phyloP scores from a whole-genome alignment of 2,888 invertebrate genomes.

The Drosophila koepferae region DNA sequence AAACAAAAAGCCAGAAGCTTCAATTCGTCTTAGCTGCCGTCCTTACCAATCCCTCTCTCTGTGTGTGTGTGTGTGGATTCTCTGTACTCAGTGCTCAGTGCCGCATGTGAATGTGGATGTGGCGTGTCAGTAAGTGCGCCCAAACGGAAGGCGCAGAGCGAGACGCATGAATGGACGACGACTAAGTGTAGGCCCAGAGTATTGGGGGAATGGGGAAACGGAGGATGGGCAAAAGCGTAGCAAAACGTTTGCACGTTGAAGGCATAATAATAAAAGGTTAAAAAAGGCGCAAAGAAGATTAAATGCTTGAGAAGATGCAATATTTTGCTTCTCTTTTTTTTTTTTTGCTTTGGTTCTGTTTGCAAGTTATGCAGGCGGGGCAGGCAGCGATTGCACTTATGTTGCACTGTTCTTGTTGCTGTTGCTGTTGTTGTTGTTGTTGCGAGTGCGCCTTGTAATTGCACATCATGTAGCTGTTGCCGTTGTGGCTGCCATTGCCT shows the following conservation, averaged over 20 bases:
- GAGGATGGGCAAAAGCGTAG: constrained; percentile 69
- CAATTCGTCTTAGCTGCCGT: constrained; percentile 52
- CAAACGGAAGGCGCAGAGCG: constrained; percentile 68
- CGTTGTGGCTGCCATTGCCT: constrained; percentile 44
- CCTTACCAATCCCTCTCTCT: constrained; percentile 6
- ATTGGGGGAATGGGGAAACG: neutral
- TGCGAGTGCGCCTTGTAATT: constrained; percentile 60
- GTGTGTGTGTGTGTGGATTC: constrained; percentile 16
- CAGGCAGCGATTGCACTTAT: constrained; percentile 78
- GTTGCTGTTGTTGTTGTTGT: constrained; percentile 38
- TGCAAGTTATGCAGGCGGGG: constrained; percentile 66
- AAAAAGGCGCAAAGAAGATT: constrained; percentile 82
- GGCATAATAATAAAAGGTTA: constrained; percentile 82
- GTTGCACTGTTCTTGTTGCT: constrained; percentile 39
- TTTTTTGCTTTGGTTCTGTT: constrained; percentile 33
- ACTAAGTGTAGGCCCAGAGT: neutral
- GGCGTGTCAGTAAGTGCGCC: constrained; percentile 80
- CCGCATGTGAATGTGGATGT: constrained; percentile 27
- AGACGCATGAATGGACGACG: constrained; percentile 45
- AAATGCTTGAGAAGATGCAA: constrained; percentile 82
- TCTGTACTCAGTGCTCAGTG: neutral
- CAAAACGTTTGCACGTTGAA: constrained; percentile 81
- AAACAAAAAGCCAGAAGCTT: constrained; percentile 60
- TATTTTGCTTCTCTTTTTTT: constrained; percentile 63
- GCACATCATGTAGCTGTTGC: constrained; percentile 67